phyloP scores from a whole-genome alignment of 2,888 invertebrate species.

The Athrips mouffetella region DNA sequence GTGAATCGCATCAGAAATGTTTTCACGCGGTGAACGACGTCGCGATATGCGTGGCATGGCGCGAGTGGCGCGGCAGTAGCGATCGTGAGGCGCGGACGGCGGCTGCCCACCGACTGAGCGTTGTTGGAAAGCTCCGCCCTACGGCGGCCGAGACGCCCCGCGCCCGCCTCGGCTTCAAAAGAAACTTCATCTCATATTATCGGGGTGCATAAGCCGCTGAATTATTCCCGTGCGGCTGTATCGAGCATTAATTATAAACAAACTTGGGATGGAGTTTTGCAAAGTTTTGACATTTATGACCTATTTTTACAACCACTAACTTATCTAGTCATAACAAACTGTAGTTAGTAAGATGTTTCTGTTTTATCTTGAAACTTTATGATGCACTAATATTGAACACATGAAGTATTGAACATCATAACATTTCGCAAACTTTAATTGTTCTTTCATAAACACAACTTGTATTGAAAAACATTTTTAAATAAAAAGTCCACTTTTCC shows the following conservation, averaged over 20 bases:
- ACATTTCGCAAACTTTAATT: too few relatives aligned
- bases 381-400: too few relatives aligned
- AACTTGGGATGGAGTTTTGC: constrained; percentile 50
- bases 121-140: constrained; percentile 63
- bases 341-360: too few relatives aligned
- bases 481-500: constrained; percentile 1
- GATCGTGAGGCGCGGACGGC: constrained; percentile 53
- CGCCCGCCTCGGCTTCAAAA: constrained; percentile 60
- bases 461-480: background rate
- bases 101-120: constrained; percentile 75
- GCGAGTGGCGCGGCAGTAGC: constrained; percentile 35
- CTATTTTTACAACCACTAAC: constrained; percentile 6
- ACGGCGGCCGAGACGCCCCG: constrained; percentile 56
- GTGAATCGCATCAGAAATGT: constrained; percentile 71
- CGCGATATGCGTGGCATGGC: constrained; percentile 68
- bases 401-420: too few relatives aligned
- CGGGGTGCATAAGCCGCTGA: constrained; percentile 72
- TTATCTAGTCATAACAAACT: background rate
- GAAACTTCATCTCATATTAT: constrained; percentile 75
- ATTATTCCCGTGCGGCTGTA: constrained; percentile 66
- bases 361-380: too few relatives aligned
- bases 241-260: constrained; percentile 67
- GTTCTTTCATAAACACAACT: background rate
- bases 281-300: constrained; percentile 32
- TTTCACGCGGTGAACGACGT: constrained; percentile 63